These are phyloP conservation scores for Chloebia gouldiae DNA, from an alignment of 2,113 vertebrate species.

Conservation along the genomic window DNA sequence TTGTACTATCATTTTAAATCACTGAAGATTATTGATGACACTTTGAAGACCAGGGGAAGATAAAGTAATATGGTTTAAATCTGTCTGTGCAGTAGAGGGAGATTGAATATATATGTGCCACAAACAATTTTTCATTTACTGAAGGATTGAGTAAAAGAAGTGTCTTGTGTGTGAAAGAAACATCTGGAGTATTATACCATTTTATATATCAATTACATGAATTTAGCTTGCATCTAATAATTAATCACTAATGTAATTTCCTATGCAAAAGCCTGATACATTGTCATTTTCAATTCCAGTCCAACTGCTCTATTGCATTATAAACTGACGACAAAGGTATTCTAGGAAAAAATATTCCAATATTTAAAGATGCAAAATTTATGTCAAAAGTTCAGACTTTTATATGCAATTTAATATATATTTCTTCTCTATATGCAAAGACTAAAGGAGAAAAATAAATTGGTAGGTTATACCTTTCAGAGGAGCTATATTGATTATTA, in stretches of 20 bases:
- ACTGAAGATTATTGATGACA: background rate
- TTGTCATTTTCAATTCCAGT: background rate
- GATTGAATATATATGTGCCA: background rate
- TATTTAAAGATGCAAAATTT: background rate
- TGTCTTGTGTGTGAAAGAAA: background rate
- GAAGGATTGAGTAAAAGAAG: background rate
- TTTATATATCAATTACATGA: background rate
- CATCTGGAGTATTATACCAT: background rate
- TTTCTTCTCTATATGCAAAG: background rate
- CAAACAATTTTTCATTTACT: background rate
- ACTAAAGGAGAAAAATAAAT: background rate
- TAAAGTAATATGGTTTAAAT: background rate
- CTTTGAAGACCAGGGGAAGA: background rate
- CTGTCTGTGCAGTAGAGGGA: background rate
- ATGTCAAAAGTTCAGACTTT: background rate
- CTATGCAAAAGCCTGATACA: background rate
- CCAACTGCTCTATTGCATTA: background rate
- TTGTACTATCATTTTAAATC: background rate
- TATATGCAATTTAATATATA: background rate
- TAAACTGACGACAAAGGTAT: background rate
- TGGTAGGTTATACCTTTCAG: background rate
- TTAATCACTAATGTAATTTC: background rate
- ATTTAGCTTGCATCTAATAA: background rate
- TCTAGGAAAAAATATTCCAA: background rate
- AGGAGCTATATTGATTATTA: background rate